Evolutionary conservation across 2,113 vertebrate genomes (phyloP).

Genomic region (Sturnus vulgaris): DNA sequence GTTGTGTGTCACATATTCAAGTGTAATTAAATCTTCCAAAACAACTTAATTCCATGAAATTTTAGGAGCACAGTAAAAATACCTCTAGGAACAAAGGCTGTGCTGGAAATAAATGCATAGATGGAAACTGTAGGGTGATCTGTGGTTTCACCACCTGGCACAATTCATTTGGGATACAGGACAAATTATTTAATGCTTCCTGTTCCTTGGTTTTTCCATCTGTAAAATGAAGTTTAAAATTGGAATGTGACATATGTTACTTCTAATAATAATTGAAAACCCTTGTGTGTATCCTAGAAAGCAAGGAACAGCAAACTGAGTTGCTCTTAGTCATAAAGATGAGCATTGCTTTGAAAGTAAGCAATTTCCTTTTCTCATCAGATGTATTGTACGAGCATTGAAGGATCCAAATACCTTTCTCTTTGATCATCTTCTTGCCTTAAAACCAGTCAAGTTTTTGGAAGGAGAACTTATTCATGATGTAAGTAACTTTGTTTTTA

Average conservation of each 20-base stretch:
- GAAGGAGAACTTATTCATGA: conserved; percentile 99
- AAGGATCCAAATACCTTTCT: conserved; percentile 96
- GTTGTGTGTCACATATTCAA: not conserved
- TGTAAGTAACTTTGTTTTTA: conserved; percentile 77
- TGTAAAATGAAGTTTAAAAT: not conserved
- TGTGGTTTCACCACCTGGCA: not conserved
- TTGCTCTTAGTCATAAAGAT: not conserved
- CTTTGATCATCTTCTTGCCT: conserved; percentile 94
- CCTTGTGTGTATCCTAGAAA: not conserved
- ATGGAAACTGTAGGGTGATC: not conserved
- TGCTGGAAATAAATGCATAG: not conserved
- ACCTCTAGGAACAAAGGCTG: not conserved
- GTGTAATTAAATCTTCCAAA: not conserved
- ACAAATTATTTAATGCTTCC: not conserved
- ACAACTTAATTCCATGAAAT: not conserved
- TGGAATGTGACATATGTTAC: not conserved
- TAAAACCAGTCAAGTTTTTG: conserved; percentile 97
- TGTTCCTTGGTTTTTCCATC: not conserved
- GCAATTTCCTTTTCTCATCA: conserved; percentile 52
- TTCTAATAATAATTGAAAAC: not conserved
- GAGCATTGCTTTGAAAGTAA: not conserved
- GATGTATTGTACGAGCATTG: conserved; percentile 93
- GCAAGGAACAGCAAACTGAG: not conserved
- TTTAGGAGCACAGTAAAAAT: not conserved
- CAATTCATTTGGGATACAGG: not conserved